phyloP scores from a whole-genome alignment of 2,113 vertebrate genomes.

The Toxostoma redivivum region DNA sequence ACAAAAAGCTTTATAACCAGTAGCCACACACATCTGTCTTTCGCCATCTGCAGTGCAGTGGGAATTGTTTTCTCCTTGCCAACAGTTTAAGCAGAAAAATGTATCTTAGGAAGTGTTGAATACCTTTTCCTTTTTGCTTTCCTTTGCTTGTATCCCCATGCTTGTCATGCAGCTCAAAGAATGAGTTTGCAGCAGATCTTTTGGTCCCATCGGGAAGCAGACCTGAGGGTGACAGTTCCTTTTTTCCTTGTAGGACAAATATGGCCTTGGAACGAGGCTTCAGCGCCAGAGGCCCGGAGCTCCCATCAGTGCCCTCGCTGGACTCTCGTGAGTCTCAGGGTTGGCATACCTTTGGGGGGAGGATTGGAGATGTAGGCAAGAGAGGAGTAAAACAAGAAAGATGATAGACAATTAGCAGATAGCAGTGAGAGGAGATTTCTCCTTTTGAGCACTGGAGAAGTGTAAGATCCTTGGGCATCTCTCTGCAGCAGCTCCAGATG shows the following conservation, averaged over 20 bases:
- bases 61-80: neutral
- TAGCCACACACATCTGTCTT: neutral
- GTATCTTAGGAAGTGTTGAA: neutral
- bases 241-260: conserved; percentile 85
- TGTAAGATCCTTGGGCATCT: neutral
- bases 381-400: neutral
- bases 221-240: neutral
- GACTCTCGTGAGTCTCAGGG: conserved; percentile 88
- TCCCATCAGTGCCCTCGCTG: conserved; percentile 89
- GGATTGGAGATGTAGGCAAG: neutral
- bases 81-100: neutral
- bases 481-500: neutral
- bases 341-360: neutral
- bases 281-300: conserved; percentile 91
- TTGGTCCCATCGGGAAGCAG: neutral
- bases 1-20: neutral
- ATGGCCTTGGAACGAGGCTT: conserved; percentile 91
- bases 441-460: accelerated
- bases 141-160: conserved; percentile 53
- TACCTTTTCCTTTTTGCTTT: conserved; percentile 55
- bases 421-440: neutral
- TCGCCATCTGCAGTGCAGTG: neutral
- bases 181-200: conserved; percentile 31
- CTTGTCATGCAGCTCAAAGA: conserved; percentile 61
- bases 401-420: neutral